Evolutionary conservation across 2,797 vertebrate species (phyloP).

Genomic region (Nothura maculosa): DNA sequence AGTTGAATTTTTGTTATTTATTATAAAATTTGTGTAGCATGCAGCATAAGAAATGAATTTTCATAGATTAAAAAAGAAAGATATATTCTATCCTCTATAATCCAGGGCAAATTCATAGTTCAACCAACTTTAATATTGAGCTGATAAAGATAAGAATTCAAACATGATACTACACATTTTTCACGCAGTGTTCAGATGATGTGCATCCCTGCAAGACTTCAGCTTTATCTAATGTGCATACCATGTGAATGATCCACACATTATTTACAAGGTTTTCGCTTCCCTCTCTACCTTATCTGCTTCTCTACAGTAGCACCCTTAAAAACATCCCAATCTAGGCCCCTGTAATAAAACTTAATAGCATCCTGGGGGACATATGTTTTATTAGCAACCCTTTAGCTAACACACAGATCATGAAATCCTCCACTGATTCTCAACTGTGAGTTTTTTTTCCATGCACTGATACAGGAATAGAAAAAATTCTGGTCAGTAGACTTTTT

Average conservation of each 20-base stretch:
- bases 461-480: neutral
- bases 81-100: neutral
- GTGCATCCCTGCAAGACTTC: neutral
- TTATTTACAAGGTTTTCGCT: neutral
- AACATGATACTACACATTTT: neutral
- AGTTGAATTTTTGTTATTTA: conserved; percentile 23
- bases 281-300: neutral
- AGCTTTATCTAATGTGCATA: neutral
- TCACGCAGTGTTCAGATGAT: neutral
- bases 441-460: conserved; percentile 30
- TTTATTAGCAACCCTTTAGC: conserved; percentile 58
- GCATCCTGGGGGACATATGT: conserved; percentile 46
- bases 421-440: conserved; percentile 1
- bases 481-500: neutral
- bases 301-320: conserved; percentile 6
- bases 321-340: conserved; percentile 32
- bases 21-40: conserved; percentile 17
- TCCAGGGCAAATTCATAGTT: neutral
- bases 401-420: conserved; percentile 57
- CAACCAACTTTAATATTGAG: neutral
- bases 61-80: neutral
- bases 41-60: conserved; percentile 4
- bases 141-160: neutral
- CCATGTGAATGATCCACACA: neutral
- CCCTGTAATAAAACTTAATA: conserved; percentile 45